Percentiles rank a stretch among this genome's conserved stretches.
These are phyloP conservation scores for Takifugu rubripes DNA, from an alignment of 2,797 vertebrate species.

Conservation along the genomic window DNA sequence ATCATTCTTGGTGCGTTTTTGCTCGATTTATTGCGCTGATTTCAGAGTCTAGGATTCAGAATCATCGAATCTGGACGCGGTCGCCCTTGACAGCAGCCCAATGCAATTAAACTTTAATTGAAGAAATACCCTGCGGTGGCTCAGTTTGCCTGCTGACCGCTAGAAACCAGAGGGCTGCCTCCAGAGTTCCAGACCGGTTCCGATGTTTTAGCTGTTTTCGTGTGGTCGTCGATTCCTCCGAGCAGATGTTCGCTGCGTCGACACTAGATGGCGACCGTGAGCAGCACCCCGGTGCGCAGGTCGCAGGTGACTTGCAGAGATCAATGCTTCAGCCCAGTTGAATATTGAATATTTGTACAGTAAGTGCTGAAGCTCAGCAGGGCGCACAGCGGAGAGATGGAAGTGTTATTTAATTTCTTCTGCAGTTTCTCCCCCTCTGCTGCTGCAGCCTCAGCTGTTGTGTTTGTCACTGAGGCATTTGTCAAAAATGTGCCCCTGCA, in stretches of 20 bases:
- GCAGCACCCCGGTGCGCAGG: constrained; percentile 3
- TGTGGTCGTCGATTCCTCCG: too few species aligned
- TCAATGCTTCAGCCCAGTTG: too few species aligned
- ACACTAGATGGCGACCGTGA: constrained; percentile 52
- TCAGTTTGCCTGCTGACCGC: not conserved
- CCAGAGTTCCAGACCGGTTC: too few species aligned
- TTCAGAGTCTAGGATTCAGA: constrained; percentile 4
- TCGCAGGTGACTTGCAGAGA: not conserved
- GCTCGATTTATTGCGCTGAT: constrained; percentile 3
- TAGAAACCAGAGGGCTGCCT: too few species aligned
- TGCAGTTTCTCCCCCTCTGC: not conserved
- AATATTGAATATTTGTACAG: too few species aligned
- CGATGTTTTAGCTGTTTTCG: too few species aligned
- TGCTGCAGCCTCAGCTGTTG: constrained; percentile 14
- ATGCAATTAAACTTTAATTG: constrained; percentile 15
- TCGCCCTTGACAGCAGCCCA: constrained; percentile 8
- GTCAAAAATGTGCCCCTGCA: constrained; percentile 61
- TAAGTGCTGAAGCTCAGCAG: not conserved
- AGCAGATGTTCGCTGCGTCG: too few species aligned
- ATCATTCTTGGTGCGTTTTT: not conserved
- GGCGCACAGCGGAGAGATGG: not conserved
- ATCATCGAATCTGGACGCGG: constrained; percentile 2
- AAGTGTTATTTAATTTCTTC: not conserved
- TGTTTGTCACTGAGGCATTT: constrained; percentile 53
- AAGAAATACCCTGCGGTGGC: not conserved